Evolutionary conservation across 2,888 invertebrate genomes (phyloP), one percentile per base, ranked within the genome.

Genomic region (Drosophila macrothrix): DNA sequence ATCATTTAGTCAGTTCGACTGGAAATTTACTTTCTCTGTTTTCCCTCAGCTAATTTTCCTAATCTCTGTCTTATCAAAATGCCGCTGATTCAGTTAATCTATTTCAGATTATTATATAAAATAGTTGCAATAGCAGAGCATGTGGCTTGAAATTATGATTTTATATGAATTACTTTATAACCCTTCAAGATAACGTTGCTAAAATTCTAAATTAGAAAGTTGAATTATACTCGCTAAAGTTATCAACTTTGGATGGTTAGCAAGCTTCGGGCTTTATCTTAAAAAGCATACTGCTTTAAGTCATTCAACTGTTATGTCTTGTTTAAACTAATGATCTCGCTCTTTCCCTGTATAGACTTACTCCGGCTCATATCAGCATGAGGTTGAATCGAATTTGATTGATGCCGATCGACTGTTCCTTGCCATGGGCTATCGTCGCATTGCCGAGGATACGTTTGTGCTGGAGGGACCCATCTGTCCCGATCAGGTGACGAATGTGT

Each of bases 331-430:
- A 25, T 37, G 19, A 14, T 37, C 5, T 29, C 5, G 2, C 3
- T 10, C 1, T 6, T 12, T 28, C 9, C n/a, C 0, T 16, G 46
- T 60, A 90, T 52, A 97, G 97, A 94, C 97, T 82, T 98, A 97
- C 93, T 96, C 96, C 77, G 98, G 98, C 12, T 98, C 96, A 93
- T 98, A 96, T 94, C 97, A 97, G 90, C 97, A 98, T 92, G 96
- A 97, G 91, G 96, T 98, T 50, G 96, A 97, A 86, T 95, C 96
- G 4, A 96, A 97, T 92, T 94, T 98, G 89, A 94, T 96, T 31
- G 96, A 96, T 61, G 96, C 96, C 2, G 97, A 97, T 91, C 94
- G 95, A 56, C 94, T 98, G 90, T 95, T 98, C 69, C 95, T 96
- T 84, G 95, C 96, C 68, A 96, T 98, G 97, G 98, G 98, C 0